These are phyloP conservation scores for Eumacrocentrus americanus DNA, from an alignment of 2,888 invertebrate species.

Conservation along the genomic window DNA sequence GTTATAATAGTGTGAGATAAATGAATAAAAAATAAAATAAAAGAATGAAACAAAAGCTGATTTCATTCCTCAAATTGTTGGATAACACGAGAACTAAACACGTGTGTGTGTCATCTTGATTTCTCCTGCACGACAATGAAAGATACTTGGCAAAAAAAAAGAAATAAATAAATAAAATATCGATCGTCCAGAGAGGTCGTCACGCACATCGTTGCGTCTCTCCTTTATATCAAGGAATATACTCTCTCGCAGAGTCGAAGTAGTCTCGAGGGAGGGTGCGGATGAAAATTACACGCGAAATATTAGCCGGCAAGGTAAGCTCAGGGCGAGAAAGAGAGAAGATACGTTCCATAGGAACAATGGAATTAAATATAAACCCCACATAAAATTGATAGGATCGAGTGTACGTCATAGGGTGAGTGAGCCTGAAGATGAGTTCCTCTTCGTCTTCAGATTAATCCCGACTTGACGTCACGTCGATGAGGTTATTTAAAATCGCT, in stretches of 20 bases:
- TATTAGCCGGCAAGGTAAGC: neutral
- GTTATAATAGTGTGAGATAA: slow-evolving; percentile 22
- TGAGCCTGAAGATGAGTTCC: neutral
- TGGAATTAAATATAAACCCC: neutral
- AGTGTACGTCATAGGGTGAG: neutral
- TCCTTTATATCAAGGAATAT: neutral
- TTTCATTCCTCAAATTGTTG: slow-evolving; percentile 37
- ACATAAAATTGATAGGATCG: neutral
- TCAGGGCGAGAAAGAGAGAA: neutral
- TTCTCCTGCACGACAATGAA: too few species aligned
- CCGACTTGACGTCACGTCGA: slow-evolving; percentile 1
- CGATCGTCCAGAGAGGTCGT: too few species aligned
- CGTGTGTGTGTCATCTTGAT: slow-evolving; percentile 23
- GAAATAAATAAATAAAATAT: too few species aligned
- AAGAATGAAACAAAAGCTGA: slow-evolving; percentile 33
- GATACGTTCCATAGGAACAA: neutral
- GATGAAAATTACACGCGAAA: neutral
- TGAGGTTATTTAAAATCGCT: slow-evolving; percentile 13
- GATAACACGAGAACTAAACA: slow-evolving; percentile 37
- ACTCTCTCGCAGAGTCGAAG: neutral
- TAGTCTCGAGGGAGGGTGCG: neutral
- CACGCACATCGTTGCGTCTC: slow-evolving; percentile 15
- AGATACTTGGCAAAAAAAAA: too few species aligned
- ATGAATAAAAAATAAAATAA: slow-evolving; percentile 28
- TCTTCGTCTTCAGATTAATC: neutral